phyloP scores from a whole-genome alignment of 2,888 invertebrate genomes.

The Podabrus alpinus region DNA sequence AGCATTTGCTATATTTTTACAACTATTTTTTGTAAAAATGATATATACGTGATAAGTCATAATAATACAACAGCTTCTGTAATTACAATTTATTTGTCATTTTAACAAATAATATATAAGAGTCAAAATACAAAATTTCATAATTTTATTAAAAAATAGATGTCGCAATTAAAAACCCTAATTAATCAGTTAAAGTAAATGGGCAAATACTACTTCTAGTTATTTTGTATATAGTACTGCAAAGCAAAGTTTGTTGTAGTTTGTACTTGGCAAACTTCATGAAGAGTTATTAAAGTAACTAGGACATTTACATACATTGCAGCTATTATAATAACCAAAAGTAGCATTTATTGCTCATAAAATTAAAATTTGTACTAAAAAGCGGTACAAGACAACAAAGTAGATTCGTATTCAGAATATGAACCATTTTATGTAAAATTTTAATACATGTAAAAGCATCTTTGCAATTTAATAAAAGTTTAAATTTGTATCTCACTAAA shows the following conservation, averaged over 20 bases:
- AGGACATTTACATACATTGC: background rate
- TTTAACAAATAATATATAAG: too few relatives aligned
- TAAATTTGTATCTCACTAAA: background rate
- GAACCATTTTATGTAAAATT: background rate
- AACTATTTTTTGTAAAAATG: too few relatives aligned
- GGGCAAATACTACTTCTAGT: background rate
- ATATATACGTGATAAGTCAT: too few relatives aligned
- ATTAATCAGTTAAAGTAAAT: background rate
- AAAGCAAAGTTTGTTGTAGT: background rate
- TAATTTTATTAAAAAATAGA: too few relatives aligned
- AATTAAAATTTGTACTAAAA: background rate
- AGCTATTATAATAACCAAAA: background rate
- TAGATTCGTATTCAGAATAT: background rate
- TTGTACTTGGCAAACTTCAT: background rate
- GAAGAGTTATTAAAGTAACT: background rate
- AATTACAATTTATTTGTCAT: too few relatives aligned
- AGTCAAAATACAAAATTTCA: too few relatives aligned
- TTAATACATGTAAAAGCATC: background rate
- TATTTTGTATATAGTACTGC: background rate
- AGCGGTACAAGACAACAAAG: background rate
- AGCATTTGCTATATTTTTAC: too few relatives aligned
- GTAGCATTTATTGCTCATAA: background rate
- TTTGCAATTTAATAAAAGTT: background rate
- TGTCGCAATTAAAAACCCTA: background rate
- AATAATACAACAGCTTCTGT: too few relatives aligned